A percentile compares a stretch with the other conserved stretches of the same genome.
These are phyloP conservation scores for Paedocypris sp. DNA, from an alignment of 2,113 vertebrate species.

Conservation along the genomic window DNA sequence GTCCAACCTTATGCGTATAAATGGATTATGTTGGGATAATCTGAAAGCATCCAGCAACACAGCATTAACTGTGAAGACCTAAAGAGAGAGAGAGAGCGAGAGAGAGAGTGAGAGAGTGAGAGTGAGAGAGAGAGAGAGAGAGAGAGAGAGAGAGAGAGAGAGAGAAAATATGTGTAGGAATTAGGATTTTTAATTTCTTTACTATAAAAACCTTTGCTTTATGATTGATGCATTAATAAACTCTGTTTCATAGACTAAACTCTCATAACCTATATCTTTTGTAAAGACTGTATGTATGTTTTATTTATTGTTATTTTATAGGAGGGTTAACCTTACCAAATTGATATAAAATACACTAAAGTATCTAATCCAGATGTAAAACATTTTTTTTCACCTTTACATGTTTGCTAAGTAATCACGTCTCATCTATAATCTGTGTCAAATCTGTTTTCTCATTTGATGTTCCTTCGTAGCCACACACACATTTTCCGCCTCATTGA, in stretches of 20 bases:
- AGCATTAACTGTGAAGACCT: not conserved
- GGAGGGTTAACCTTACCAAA: too few relatives aligned
- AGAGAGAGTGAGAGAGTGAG: not conserved
- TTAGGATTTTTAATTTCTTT: too few relatives aligned
- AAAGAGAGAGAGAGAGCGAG: not conserved
- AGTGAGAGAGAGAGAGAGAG: not conserved
- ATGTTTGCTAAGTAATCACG: slow-evolving; percentile 4
- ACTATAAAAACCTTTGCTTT: slow-evolving; percentile 16
- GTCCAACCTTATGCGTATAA: not conserved
- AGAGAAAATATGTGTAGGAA: not conserved
- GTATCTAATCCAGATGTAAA: too few relatives aligned
- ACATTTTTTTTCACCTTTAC: too few relatives aligned
- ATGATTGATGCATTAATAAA: not conserved
- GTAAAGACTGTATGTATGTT: too few relatives aligned
- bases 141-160: not conserved
- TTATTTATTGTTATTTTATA: too few relatives aligned
- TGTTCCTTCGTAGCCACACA: not conserved
- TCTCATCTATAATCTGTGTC: slow-evolving; percentile 1
- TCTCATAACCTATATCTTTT: too few relatives aligned
- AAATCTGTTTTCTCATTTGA: not conserved
- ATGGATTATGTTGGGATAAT: slow-evolving; percentile 15
- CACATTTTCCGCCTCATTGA: not conserved
- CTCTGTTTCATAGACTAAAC: not conserved
- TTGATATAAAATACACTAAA: too few relatives aligned
- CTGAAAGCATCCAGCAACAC: not conserved